phyloP scores from a whole-genome alignment of 2,113 vertebrate species.

The Neopipo cinnamomea region DNA sequence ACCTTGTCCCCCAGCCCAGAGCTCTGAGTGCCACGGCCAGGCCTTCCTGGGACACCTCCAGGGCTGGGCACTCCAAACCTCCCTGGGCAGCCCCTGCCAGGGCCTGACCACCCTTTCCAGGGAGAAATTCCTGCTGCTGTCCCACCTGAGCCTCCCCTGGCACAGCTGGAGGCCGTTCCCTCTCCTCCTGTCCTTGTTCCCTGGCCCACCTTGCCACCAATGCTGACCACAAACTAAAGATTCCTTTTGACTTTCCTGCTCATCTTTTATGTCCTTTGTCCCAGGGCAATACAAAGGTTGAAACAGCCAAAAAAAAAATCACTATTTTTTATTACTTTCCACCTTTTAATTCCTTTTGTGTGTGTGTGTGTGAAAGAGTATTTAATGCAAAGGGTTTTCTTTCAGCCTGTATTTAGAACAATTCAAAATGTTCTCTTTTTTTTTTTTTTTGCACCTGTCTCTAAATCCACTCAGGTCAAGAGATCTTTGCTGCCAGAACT shows the following conservation, averaged over 20 bases:
- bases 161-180: rapidly evolving
- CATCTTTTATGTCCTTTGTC: neutral
- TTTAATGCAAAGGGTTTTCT: neutral
- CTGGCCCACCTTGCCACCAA: neutral
- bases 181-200: neutral
- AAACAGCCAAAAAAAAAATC: neutral
- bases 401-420: neutral
- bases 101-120: neutral
- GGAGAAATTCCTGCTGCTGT: rapidly evolving
- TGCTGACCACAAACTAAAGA: neutral
- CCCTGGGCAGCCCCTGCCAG: neutral
- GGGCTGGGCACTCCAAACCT: neutral
- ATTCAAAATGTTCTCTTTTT: neutral
- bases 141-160: neutral
- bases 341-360: neutral
- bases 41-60: neutral
- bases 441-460: neutral
- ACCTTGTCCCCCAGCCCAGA: neutral
- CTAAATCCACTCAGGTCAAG: neutral
- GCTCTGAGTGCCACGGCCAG: neutral
- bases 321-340: neutral
- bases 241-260: neutral
- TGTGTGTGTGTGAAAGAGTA: neutral
- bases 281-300: neutral
- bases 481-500: neutral